Evolutionary conservation across 35 echinoderm and acorn worm species (phyloP).

Genomic region (Heliocidaris tuberculata): DNA sequence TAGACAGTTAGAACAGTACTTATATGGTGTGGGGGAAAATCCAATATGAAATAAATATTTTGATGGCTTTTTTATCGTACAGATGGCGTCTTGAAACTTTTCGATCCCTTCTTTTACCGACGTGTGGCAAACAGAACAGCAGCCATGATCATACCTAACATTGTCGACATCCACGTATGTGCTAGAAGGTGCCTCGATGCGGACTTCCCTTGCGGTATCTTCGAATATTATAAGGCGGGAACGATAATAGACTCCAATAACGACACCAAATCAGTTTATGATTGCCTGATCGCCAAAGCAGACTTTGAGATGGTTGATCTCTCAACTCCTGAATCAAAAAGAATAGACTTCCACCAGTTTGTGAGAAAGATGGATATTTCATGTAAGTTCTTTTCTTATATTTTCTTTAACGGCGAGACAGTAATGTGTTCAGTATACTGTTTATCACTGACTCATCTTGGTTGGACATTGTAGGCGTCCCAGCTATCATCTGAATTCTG

Average conservation of each 20-base stretch:
- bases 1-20: too few species aligned
- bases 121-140: background rate
- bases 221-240: conserved; percentile 8
- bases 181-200: conserved; percentile 38
- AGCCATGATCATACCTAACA: background rate
- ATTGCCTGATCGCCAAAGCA: background rate
- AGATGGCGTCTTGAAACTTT: conserved; percentile 49
- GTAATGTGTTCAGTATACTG: too few species aligned
- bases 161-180: background rate
- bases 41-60: background rate
- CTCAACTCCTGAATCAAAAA: background rate
- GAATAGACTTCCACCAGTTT: background rate
- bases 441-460: too few species aligned
- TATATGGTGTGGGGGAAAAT: too few species aligned
- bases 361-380: conserved; percentile 6
- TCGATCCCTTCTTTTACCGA: conserved; percentile 45
- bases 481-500: too few species aligned
- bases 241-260: background rate
- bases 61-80: background rate
- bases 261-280: background rate
- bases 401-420: too few species aligned
- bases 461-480: too few species aligned
- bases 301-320: background rate
- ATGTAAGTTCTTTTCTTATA: background rate
- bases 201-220: background rate